Conservation (phyloP, 64 coral and sea anemone species). For the Montipora efflorescens region DNA sequence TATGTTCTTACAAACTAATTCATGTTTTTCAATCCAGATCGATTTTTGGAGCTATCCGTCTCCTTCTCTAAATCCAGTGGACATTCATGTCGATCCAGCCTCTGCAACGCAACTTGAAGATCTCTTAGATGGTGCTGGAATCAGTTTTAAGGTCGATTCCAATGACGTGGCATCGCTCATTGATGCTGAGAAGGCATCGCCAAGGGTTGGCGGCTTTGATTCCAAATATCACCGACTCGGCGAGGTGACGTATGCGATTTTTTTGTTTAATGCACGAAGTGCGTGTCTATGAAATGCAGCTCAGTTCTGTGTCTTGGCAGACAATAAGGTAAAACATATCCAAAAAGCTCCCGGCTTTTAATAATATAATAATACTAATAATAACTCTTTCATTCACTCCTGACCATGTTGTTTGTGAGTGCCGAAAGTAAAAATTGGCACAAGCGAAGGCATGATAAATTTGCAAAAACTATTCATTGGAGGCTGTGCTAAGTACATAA, state of each 20-base stretch:
- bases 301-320: too few relatives aligned
- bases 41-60: conserved; percentile 88
- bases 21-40: conserved; percentile 28
- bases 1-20: background rate
- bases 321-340: too few relatives aligned
- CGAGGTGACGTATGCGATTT: conserved; percentile 36
- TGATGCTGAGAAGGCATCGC: conserved; percentile 38
- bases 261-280: background rate
- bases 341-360: too few relatives aligned
- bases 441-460: too few relatives aligned
- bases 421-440: too few relatives aligned
- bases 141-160: conserved; percentile 20
- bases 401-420: too few relatives aligned
- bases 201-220: conserved; percentile 79
- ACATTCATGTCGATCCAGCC: conserved; percentile 55
- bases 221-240: conserved; percentile 64
- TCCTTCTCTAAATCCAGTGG: conserved; percentile 39
- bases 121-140: conserved; percentile 44
- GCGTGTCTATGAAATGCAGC: background rate
- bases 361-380: too few relatives aligned
- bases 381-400: too few relatives aligned
- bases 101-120: conserved; percentile 37
- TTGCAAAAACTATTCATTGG: too few relatives aligned
- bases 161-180: conserved; percentile 43
- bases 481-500: too few relatives aligned